Evolutionary conservation across 1,140 invertebrate species (phyloP), one percentile per base, ranked within the genome.

Genomic region (Wasmannia auropunctata): DNA sequence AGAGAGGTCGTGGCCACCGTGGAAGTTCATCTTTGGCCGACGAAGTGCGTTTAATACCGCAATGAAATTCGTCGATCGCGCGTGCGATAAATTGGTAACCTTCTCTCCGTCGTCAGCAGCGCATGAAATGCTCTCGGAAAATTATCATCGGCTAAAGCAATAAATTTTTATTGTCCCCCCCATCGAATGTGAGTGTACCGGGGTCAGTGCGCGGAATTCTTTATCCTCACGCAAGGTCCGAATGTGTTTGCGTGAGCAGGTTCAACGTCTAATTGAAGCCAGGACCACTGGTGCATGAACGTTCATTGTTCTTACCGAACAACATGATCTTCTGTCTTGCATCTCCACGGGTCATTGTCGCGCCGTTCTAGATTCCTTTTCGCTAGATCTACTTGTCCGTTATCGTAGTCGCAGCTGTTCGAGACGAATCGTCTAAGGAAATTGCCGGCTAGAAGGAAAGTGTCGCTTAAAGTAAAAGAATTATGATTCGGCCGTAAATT

Each of bases 1-100:
- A 79, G 88, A 88, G 76, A 90, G 90, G 90, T 91, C 90, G 89
- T 31, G 85, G 86, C n/a, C 81, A 28, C 22, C 19, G 62, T 80
- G n/a, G 37, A 86, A 81, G 90, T 91, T 91, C 84, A 91, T 77
- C 90, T 62, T 81, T 46, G 72, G 11, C 4, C 40, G 49, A 19
- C 70, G 43, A 88, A 88, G n/a, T 31, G 43, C 11, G 16, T 83
- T 83, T 74, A 72, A 81, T 63, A 46, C 49, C 46, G 49, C 34
- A 46, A 56, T 34, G n/a, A 81, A 58, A 72, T 83, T 74, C 67
- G 58, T 40, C 81, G 72, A 85, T 77, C 16, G 43, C 14, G 43
- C 7, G 10, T 34, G 43, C 31, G 58, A 62, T 67, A 46, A 85
- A 60, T 62, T n/a, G n/a, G 11, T 11, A 74, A 43, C 34, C 19